Evolutionary conservation across 2,888 invertebrate species (phyloP), one percentile per base, ranked within the genome.

Genomic region (Macrosiphum euphorbiae): DNA sequence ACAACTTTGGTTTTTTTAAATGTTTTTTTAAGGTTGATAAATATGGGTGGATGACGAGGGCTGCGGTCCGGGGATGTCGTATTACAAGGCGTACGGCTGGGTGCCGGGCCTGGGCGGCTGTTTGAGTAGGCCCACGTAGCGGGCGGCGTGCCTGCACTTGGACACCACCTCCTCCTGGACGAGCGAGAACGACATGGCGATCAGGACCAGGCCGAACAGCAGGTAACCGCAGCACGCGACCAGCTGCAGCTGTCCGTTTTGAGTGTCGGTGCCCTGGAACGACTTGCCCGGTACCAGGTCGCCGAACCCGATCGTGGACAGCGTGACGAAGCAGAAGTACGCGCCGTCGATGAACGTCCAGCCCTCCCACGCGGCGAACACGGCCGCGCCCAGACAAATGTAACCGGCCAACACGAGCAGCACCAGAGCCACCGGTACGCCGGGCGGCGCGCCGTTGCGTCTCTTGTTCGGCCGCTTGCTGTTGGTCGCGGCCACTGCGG

Each of bases 171-270:
- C 98, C 95, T 98, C 98, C 95, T 98, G 98, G 94, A 98, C 97
- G 94, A 98, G 96, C 96, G 97, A 98, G 95, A 98, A 98, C 94
- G 98, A 97, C 98, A 98, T 98, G 24, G 98, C 98, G 95, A 98
- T 97, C 94, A 98, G 96, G 94, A 98, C 97, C 28, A 98, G 96
- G 55, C 98, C 98, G 94, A 98, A 96, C 94, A 98, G 96, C 95
- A 98, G 96, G 95, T 98, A 98, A 26, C 97, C 97, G 96, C 98
- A 98, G 95, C 98, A 98, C 89, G 98, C 98, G 94, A 98, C 97
- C 95, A 98, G 96, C 95, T 98, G 98, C 91, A 98, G 96, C 95
- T 97, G 97, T 95, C 97, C 97, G 95, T 96, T 96, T 94, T 96
- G 96, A 97, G 95, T 98, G 97, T 95, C 95, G 41, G 95, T 95